These are phyloP conservation scores for Alca torda DNA, from an alignment of 2,797 vertebrate genomes.

Conservation along the genomic window DNA sequence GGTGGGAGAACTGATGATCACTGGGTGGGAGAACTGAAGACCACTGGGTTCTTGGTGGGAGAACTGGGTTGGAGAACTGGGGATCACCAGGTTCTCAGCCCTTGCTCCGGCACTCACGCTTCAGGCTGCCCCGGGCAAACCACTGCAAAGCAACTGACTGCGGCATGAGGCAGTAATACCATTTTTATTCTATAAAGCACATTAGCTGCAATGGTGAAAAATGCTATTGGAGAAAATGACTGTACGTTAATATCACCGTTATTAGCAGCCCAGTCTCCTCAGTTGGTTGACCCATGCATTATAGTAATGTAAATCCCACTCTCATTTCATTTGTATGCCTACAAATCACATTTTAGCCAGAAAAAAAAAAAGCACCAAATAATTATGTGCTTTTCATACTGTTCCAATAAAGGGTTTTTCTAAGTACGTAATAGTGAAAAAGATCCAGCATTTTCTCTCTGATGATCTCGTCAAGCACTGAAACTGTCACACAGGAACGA, in stretches of 20 bases:
- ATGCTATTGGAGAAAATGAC: background rate
- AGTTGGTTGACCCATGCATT: fast-evolving
- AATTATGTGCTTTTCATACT: background rate
- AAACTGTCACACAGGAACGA: background rate
- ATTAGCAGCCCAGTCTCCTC: background rate
- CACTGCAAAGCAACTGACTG: background rate
- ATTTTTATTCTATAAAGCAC: background rate
- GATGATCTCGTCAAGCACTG: background rate
- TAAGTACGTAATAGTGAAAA: background rate
- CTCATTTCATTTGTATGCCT: background rate
- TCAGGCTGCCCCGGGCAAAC: background rate
- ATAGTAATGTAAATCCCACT: background rate
- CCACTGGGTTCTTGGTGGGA: too few species aligned
- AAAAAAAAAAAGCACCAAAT: background rate
- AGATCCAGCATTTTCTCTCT: background rate
- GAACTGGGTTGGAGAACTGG: background rate
- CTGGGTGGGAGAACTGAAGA: background rate
- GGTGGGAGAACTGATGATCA: too few species aligned
- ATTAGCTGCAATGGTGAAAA: background rate
- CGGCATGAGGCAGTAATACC: background rate
- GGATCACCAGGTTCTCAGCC: background rate
- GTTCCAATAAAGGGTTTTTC: background rate
- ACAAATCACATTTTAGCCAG: background rate
- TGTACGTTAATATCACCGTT: background rate
- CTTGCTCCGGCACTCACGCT: background rate